Evolutionary conservation across 1,140 invertebrate genomes (phyloP), one percentile per base, ranked within the genome.

Genomic region (Drosophila miranda): DNA sequence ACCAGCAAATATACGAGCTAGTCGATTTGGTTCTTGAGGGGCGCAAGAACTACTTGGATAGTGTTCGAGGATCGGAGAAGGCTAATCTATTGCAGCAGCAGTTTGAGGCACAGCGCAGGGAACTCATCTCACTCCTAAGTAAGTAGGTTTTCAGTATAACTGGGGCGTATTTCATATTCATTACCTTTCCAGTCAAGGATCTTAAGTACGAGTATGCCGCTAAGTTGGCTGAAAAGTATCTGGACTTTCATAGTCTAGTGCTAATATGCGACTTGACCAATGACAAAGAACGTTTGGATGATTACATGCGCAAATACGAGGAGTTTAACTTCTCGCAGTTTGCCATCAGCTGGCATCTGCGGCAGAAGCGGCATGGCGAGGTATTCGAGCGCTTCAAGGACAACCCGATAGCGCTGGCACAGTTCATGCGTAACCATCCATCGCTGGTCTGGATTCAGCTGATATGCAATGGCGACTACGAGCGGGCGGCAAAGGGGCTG

Each of bases 221-320:
- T 1, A 94, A 95, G 73, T 92, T 98, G 11, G 97, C 97, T 0
- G 97, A 99, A 90, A 98, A 98, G 90, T 98, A 97, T 90, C 93
- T 94, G 30, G 97, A 98, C 90, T 98, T 97, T 91, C 94, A 95
- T 46, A 94, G 95, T 23, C 91, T 99, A 11, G 93, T 98, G 16
- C 92, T 94, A 50, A 94, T 98, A 51, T 98, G 97, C 76, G 94
- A 96, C 82, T 89, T 92, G 30, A 95, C 94, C 7, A 92, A 95
- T 52, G 96, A 97, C 88, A 93, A 95, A 89, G 93, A 94, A 16
- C 93, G 95, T 11, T 90, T 98, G 0, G 94, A 96, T 69, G 92
- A 93, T 28, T 98, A 98, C 83, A 95, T 97, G 79, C 94, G 94
- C 63, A 94, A 95, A 75, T 98, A 96, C 71, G 91, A 91, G 23